These are phyloP conservation scores for Cephalopachus bancanus DNA, from an alignment of 2,797 vertebrate genomes.

Conservation along the genomic window DNA sequence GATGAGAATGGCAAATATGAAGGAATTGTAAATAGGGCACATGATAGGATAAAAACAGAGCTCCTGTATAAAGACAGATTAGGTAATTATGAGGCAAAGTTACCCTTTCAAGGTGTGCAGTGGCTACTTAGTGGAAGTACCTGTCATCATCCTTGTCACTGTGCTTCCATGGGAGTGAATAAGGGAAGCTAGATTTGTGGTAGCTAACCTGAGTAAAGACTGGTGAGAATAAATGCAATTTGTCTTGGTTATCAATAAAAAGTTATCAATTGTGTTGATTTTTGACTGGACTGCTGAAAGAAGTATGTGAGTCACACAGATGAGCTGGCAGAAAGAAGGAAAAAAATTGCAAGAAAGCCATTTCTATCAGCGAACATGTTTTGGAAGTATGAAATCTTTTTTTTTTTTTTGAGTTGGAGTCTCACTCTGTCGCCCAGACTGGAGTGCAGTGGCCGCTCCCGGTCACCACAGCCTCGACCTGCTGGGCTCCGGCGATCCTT, in stretches of 20 bases:
- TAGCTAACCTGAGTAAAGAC: background rate
- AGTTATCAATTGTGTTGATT: background rate
- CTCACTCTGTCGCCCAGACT: too few relatives aligned
- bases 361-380: background rate
- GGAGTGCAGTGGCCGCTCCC: too few relatives aligned
- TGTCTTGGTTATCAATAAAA: background rate
- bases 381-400: conserved; percentile 21
- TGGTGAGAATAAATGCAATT: background rate
- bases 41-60: background rate
- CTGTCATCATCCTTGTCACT: background rate
- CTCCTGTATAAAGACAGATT: conserved; percentile 8
- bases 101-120: background rate
- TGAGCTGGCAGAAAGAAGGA: background rate
- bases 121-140: background rate
- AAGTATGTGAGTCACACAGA: background rate
- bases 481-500: too few relatives aligned
- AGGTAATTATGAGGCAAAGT: conserved; percentile 9
- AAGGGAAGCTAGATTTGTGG: background rate
- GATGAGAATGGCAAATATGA: background rate
- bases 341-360: background rate
- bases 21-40: background rate
- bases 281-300: background rate
- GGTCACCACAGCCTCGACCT: too few relatives aligned
- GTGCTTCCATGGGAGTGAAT: background rate
- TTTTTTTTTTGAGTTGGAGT: too few relatives aligned